Conservation (phyloP, 2,797 vertebrate species). For the Thripadectes ignobilis region DNA sequence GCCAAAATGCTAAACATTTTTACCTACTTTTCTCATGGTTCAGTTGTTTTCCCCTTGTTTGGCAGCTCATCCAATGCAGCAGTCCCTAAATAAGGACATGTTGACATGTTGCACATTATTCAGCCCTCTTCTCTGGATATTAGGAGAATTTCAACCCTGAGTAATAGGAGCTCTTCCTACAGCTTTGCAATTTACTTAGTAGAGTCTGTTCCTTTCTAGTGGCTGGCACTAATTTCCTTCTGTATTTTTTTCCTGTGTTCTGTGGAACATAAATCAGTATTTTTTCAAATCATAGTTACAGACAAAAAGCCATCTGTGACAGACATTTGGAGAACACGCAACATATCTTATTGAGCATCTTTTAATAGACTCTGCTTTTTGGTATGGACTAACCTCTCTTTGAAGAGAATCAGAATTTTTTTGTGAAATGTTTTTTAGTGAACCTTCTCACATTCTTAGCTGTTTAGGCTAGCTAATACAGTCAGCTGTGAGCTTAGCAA, state of each 20-base stretch:
- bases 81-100: slow-evolving; percentile 18
- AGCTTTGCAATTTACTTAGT: not conserved
- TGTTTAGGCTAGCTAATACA: not conserved
- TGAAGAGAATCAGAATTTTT: not conserved
- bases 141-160: not conserved
- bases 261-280: slow-evolving; percentile 14
- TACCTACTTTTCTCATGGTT: not conserved
- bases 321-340: slow-evolving; percentile 35
- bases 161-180: slow-evolving; percentile 1
- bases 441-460: slow-evolving; percentile 11
- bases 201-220: slow-evolving; percentile 17
- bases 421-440: not conserved
- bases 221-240: slow-evolving; percentile 6
- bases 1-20: not conserved
- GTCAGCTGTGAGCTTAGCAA: not conserved
- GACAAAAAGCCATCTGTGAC: slow-evolving; percentile 55
- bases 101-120: slow-evolving; percentile 28
- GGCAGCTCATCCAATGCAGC: not conserved
- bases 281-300: slow-evolving; percentile 42
- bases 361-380: slow-evolving; percentile 43
- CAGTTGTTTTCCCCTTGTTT: not conserved
- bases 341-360: slow-evolving; percentile 13
- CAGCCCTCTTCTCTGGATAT: not conserved
- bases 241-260: slow-evolving; percentile 28
- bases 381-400: not conserved